Percentiles rank a stretch among this genome's conserved stretches.
phyloP scores from a whole-genome alignment of 2,113 vertebrate species.

The Hemibagrus wyckioides region DNA sequence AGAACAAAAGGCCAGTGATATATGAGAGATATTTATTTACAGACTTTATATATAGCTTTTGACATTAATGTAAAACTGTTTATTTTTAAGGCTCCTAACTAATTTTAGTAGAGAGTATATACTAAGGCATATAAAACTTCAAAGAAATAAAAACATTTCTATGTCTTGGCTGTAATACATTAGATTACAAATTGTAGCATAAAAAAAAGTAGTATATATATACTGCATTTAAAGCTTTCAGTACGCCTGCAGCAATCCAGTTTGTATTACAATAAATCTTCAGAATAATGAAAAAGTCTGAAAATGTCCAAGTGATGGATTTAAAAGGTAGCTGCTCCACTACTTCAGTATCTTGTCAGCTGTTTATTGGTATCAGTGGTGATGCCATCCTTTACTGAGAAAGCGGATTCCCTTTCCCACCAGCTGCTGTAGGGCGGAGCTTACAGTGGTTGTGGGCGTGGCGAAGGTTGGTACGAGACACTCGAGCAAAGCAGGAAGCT shows the following conservation, averaged over 20 bases:
- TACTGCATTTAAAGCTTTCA: not conserved
- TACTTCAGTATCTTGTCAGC: constrained; percentile 37
- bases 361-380: constrained; percentile 35
- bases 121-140: not conserved
- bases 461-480: constrained; percentile 77
- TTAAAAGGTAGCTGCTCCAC: not conserved
- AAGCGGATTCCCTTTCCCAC: constrained; percentile 68
- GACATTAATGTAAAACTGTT: not conserved
- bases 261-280: not conserved
- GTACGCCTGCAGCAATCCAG: not conserved
- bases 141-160: not conserved
- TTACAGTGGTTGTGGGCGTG: constrained; percentile 83
- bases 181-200: constrained; percentile 10
- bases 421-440: constrained; percentile 70
- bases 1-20: not conserved
- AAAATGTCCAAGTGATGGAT: not conserved
- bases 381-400: constrained; percentile 64
- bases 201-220: not conserved
- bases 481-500: constrained; percentile 88
- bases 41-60: not conserved
- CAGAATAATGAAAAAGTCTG: not conserved
- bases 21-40: constrained; percentile 22
- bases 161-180: not conserved
- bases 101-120: not conserved
- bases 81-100: not conserved